These are phyloP conservation scores for Galagoides demidoff DNA, from an alignment of 2,797 vertebrate species.

Conservation along the genomic window DNA sequence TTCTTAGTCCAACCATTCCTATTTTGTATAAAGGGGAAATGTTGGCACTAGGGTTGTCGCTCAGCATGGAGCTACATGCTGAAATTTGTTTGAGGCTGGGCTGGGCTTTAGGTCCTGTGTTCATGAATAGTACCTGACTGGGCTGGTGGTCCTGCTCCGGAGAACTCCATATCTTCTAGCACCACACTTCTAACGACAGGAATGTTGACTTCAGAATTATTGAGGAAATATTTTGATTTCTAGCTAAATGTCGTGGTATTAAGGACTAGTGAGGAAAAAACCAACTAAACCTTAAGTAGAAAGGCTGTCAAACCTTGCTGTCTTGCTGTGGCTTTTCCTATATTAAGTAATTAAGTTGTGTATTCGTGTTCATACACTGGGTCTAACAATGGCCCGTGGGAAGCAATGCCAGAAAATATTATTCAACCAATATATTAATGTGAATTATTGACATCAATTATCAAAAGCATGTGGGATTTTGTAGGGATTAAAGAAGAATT, in stretches of 20 bases:
- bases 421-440: not conserved
- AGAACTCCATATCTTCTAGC: not conserved
- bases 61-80: not conserved
- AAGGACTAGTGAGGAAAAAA: not conserved
- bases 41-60: not conserved
- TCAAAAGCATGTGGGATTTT: not conserved
- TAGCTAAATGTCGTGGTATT: not conserved
- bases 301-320: not conserved
- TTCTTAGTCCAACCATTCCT: not conserved
- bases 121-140: not conserved
- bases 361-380: too few species aligned
- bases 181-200: not conserved
- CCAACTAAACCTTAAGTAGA: not conserved
- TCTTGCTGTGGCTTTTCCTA: not conserved
- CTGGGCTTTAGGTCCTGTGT: not conserved
- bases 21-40: accelerated
- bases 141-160: not conserved
- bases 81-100: not conserved
- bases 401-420: not conserved
- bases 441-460: accelerated
- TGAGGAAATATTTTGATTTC: not conserved
- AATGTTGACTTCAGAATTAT: not conserved
- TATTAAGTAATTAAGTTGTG: not conserved
- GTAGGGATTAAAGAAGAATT: not conserved
- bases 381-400: not conserved